Conservation (phyloP, 2,797 vertebrate genomes). For the Gallirallus australis region DNA sequence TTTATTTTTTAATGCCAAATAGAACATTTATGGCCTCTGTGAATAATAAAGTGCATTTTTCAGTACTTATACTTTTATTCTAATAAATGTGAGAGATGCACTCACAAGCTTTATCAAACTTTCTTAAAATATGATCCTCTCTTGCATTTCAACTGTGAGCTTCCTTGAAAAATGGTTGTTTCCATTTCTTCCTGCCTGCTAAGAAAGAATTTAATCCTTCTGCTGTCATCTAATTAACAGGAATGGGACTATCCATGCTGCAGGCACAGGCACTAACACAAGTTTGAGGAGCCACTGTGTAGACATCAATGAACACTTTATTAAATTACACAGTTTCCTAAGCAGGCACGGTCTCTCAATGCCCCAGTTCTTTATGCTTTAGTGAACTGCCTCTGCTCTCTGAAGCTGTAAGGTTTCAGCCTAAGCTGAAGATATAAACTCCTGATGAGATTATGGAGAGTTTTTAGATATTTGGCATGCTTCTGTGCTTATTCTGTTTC, state of each 20-base stretch:
- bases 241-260: constrained; percentile 67
- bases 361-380: constrained; percentile 71
- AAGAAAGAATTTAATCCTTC: constrained; percentile 64
- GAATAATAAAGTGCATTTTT: neutral
- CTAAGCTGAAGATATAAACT: constrained; percentile 61
- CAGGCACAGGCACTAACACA: constrained; percentile 65
- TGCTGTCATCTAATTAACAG: constrained; percentile 74
- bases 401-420: constrained; percentile 69
- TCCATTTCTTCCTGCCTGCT: constrained; percentile 50
- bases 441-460: constrained; percentile 68
- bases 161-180: constrained; percentile 6
- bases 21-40: neutral
- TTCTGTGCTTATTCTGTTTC: constrained; percentile 37
- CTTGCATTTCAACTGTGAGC: constrained; percentile 1
- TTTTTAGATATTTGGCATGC: constrained; percentile 44
- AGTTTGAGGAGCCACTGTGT: constrained; percentile 70
- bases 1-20: neutral
- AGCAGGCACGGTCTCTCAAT: constrained; percentile 71
- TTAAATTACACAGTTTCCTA: constrained; percentile 81
- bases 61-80: neutral
- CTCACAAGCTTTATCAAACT: neutral
- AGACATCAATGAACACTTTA: constrained; percentile 80
- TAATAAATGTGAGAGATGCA: neutral
- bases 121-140: neutral
- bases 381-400: constrained; percentile 56